These are phyloP conservation scores for Zootoca vivipara DNA, from an alignment of 2,113 vertebrate genomes.

Conservation along the genomic window DNA sequence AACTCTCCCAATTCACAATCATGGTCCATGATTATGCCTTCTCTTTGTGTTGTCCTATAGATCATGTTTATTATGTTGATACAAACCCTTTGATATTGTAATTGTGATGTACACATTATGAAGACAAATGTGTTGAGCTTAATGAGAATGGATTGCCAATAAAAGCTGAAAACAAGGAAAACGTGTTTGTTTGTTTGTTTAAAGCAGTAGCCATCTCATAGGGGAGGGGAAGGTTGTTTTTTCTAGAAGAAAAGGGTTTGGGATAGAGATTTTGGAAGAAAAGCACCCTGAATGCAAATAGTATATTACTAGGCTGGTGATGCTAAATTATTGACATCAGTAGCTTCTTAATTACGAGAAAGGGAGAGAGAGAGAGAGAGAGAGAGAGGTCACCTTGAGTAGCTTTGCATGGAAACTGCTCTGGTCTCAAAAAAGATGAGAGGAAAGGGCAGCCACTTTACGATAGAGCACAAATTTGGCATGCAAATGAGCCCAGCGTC, in stretches of 20 bases:
- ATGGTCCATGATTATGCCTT: constrained; percentile 59
- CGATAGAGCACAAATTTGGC: rapidly evolving
- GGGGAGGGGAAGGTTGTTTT: constrained; percentile 19
- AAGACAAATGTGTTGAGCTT: constrained; percentile 76
- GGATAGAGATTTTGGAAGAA: constrained; percentile 34
- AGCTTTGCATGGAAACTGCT: neutral
- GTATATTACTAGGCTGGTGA: constrained; percentile 58
- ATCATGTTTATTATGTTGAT: constrained; percentile 79
- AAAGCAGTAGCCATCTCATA: constrained; percentile 34
- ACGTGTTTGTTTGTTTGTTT: neutral
- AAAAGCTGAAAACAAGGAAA: constrained; percentile 68
- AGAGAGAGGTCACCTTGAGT: neutral
- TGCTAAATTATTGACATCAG: constrained; percentile 60
- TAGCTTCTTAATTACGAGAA: constrained; percentile 63
- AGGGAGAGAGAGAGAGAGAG: constrained; percentile 21
- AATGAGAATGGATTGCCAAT: constrained; percentile 82
- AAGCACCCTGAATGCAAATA: constrained; percentile 40
- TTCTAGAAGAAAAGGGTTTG: neutral
- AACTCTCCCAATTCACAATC: constrained; percentile 70
- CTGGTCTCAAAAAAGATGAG: neutral
- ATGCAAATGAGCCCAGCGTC: neutral
- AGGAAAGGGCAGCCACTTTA: neutral
- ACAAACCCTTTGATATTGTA: constrained; percentile 77
- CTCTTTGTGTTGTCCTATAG: constrained; percentile 67
- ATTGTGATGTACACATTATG: constrained; percentile 76